Percentiles rank a stretch among this genome's conserved stretches.
Evolutionary conservation across 2,888 invertebrate species (phyloP).

Genomic region (Cephonodes hylas): DNA sequence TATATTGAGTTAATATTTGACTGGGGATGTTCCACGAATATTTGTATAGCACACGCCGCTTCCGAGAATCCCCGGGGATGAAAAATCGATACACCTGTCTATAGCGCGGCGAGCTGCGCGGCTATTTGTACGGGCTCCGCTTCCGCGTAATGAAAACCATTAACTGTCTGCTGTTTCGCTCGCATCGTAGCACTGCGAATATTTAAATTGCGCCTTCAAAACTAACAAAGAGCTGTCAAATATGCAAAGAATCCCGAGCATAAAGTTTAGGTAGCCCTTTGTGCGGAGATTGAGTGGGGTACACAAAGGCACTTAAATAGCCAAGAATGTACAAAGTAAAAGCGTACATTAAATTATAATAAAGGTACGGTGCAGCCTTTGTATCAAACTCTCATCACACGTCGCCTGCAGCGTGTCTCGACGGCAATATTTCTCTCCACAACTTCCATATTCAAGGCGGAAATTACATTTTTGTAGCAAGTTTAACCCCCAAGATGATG

Average conservation of each 20-base stretch:
- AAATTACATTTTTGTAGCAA: conserved; percentile 33
- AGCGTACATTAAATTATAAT: conserved; percentile 3
- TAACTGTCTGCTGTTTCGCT: background rate
- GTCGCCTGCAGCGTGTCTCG: background rate
- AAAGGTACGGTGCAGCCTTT: conserved; percentile 1
- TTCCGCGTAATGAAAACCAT: background rate
- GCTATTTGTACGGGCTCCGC: background rate
- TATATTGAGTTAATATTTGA: conserved; percentile 59
- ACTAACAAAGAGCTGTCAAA: background rate
- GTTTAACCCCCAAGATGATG: conserved; percentile 28
- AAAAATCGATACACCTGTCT: conserved; percentile 43
- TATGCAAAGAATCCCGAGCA: conserved; percentile 18
- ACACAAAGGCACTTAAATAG: background rate
- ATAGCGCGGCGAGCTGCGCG: background rate
- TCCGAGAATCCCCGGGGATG: conserved; percentile 39
- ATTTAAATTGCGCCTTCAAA: background rate
- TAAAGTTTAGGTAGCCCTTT: conserved; percentile 14
- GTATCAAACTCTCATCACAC: conserved; percentile 7
- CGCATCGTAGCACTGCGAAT: background rate
- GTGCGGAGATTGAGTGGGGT: background rate
- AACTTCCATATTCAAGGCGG: conserved; percentile 17
- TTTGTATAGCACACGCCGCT: conserved; percentile 47
- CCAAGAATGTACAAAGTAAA: conserved; percentile 2
- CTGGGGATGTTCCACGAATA: conserved; percentile 50
- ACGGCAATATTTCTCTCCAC: background rate